These are phyloP conservation scores for Tenodera sinensis DNA, from an alignment of 2,888 invertebrate genomes.

Conservation along the genomic window DNA sequence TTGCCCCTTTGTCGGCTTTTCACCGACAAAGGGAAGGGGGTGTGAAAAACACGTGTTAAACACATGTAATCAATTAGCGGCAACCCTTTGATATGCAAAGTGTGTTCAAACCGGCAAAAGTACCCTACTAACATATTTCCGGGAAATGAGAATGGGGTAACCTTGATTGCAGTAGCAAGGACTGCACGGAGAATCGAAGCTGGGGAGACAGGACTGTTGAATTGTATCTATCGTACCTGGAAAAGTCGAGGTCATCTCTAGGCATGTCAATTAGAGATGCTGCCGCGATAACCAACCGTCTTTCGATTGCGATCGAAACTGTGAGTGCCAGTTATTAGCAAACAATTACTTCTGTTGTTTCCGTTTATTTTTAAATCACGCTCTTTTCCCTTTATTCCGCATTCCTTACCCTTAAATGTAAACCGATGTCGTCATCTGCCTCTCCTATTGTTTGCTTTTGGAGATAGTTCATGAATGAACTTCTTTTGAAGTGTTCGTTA, in stretches of 20 bases:
- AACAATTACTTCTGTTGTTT: not conserved
- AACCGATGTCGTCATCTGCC: too few relatives aligned
- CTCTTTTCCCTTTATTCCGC: not conserved
- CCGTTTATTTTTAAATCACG: not conserved
- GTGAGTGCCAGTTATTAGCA: not conserved
- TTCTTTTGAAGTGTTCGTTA: too few relatives aligned
- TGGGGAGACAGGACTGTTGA: too few relatives aligned
- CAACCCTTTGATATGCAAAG: too few relatives aligned
- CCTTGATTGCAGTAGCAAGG: not conserved
- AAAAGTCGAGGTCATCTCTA: not conserved
- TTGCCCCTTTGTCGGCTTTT: too few relatives aligned
- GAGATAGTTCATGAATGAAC: too few relatives aligned
- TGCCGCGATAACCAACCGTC: not conserved
- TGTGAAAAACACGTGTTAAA: too few relatives aligned
- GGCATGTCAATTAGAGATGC: not conserved
- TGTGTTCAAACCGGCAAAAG: too few relatives aligned
- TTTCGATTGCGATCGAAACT: not conserved
- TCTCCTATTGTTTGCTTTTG: too few relatives aligned
- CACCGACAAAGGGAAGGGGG: too few relatives aligned
- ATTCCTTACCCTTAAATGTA: not conserved
- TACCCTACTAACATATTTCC: too few relatives aligned
- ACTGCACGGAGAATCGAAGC: not conserved
- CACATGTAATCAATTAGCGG: too few relatives aligned
- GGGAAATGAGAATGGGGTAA: not conserved
- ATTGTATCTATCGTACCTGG: not conserved